Evolutionary conservation across 2,888 invertebrate genomes (phyloP), one percentile per base, ranked within the genome.

Genomic region (Agonopterix heracliana): DNA sequence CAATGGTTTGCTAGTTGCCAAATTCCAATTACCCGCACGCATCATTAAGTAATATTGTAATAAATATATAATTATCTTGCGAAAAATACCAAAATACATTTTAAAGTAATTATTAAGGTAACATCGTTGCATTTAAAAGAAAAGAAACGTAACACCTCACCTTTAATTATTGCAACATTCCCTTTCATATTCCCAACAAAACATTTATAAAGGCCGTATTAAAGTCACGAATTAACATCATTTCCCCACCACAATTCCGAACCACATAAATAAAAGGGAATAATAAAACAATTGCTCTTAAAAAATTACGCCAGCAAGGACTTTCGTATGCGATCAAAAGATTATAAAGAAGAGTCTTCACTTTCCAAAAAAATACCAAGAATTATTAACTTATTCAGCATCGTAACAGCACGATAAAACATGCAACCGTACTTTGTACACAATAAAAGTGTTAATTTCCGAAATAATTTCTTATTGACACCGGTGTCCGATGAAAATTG

Each of bases 351-450:
- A 43, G 26, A 26, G 48, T 45, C 50, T 47, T 48, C 40, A 44
- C 48, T 47, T 49, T 52, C 50, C 43, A 47, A 52, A 46, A 35
- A 12, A 26, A 26, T 26, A 26, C 26, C 26, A 26, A 13, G 26
- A 44, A 34, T 44, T 26, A 34, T 44, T 26, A 44, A 34, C 38
- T n/a, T 38, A 38, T 38, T 38, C 38, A 38, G n/a, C 5, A 38
- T n/a, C 38, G n/a, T 38, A 9, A 38, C 38, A n/a, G n/a, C 38
- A n/a, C 38, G 10, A n/a, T n/a, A 17, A 36, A 49, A 38, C 5
- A 13, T n/a, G 13, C 13, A 38, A 40, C 10, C 12, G 11, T 41
- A 34, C 9, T 40, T 41, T 49, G 41, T 41, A 13, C 40, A 11
- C n/a, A 11, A 12, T 41, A 41, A 14, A 41, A 14, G 34, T 38